Percentiles rank a stretch among this genome's conserved stretches.
phyloP scores from a whole-genome alignment of 2,888 invertebrate species.

The Drosophila mercatorum region DNA sequence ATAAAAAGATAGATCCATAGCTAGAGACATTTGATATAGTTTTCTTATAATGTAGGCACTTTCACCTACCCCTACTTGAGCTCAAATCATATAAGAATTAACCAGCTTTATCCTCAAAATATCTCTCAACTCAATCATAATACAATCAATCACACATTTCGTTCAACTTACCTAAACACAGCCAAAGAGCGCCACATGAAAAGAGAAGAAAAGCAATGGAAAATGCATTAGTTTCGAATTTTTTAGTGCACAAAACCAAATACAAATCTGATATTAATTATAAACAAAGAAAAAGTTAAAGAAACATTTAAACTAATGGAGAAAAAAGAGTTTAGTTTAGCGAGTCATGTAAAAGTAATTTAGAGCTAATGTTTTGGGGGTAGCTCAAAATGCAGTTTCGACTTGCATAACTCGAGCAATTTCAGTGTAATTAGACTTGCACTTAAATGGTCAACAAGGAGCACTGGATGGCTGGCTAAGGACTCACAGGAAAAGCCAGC shows the following conservation, averaged over 20 bases:
- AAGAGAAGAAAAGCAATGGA: conserved; percentile 15
- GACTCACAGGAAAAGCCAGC: conserved; percentile 11
- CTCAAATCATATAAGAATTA: too few relatives aligned
- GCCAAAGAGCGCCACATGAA: conserved; percentile 7
- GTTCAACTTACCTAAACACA: neutral
- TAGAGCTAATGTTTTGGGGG: conserved; percentile 1
- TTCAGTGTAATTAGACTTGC: conserved; percentile 71
- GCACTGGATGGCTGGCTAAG: conserved; percentile 21
- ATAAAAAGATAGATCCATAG: too few relatives aligned
- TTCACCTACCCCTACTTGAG: too few relatives aligned
- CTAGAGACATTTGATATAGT: too few relatives aligned
- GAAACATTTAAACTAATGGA: neutral
- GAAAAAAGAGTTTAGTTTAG: neutral
- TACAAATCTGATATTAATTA: conserved; percentile 6
- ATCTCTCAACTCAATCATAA: neutral
- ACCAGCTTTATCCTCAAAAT: too few relatives aligned
- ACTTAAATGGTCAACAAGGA: conserved; percentile 74
- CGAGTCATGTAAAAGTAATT: conserved; percentile 6
- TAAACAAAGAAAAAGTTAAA: conserved; percentile 2
- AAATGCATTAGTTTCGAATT: conserved; percentile 20
- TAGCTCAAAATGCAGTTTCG: conserved; percentile 7
- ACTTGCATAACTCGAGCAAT: conserved; percentile 56
- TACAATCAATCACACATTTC: neutral
- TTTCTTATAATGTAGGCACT: too few relatives aligned
- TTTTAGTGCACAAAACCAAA: neutral